Evolutionary conservation across 2,888 invertebrate genomes (phyloP).

Genomic region (Latrodectus hesperus): DNA sequence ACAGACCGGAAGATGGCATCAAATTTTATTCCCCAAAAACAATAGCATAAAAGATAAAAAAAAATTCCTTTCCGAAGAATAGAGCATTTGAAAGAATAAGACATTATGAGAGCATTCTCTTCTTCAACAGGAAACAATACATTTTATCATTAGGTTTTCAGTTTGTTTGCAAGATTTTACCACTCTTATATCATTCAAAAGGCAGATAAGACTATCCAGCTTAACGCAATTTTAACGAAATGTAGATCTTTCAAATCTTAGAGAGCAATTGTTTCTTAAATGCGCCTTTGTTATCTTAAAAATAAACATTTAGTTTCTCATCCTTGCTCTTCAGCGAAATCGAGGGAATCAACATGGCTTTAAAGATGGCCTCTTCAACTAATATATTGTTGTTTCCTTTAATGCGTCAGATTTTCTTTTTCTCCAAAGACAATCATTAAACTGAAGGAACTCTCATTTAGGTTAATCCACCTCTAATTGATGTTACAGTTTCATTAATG

Average conservation of each 20-base stretch:
- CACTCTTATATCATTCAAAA: not conserved
- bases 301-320: not conserved
- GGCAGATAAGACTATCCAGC: not conserved
- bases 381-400: not conserved
- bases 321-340: not conserved
- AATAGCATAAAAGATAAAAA: too few relatives aligned
- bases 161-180: not conserved
- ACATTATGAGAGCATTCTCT: too few relatives aligned
- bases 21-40: too few relatives aligned
- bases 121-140: too few relatives aligned
- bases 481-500: slow-evolving; percentile 25
- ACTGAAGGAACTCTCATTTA: slow-evolving; percentile 21
- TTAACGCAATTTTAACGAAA: not conserved
- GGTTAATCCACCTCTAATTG: slow-evolving; percentile 36
- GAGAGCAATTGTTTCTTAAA: not conserved
- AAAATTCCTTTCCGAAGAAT: too few relatives aligned
- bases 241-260: too few relatives aligned
- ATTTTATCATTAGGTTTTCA: not conserved
- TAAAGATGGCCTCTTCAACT: not conserved
- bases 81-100: too few relatives aligned
- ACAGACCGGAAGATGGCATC: too few relatives aligned
- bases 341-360: not conserved
- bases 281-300: slow-evolving; percentile 1
- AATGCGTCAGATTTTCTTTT: slow-evolving; percentile 4
- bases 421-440: slow-evolving; percentile 16